Evolutionary conservation across 2,113 vertebrate genomes (phyloP), one percentile per base, ranked within the genome.

Genomic region (Turnix velox): DNA sequence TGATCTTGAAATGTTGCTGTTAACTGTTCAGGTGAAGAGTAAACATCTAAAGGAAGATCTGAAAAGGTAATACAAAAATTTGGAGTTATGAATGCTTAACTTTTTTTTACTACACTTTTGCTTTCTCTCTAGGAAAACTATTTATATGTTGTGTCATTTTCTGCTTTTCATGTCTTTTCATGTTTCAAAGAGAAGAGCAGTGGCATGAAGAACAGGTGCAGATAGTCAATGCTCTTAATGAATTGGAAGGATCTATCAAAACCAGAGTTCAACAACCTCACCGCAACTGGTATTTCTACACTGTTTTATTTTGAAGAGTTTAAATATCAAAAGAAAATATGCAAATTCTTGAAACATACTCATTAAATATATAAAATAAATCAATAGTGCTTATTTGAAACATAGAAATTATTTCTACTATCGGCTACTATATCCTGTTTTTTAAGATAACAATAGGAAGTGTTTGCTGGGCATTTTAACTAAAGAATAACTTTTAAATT

Each of bases 181-280:
- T 93, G 5, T 94, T 95, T 87, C 52, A 81, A 96, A 98, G 98
- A 91, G 97, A 98, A 33, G 65, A 97, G 39, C 93, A 74, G 16
- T 98, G 97, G 97, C 49, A 93, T 52, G 31, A 94, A 6, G 97
- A 98, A 58, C 97, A 98, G 75, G 48, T 97, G 22, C 30, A 96
- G n/a, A 1, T 97, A 5, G 2, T 97, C 58, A 17, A 94, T 35
- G 1, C 16, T 72, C 73, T 98, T 80, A 87, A 13, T 24, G 9
- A 24, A 74, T n/a, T 69, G 18, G 59, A 94, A 24, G 76, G 75
- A 75, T 69, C 97, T 51, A 22, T 43, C 40, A 93, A 87, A 81
- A 68, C 8, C 1, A 9, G 93, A 61, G 15, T 1, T 22, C 31
- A 79, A 73, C 39, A 66, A 12, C 12, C 45, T 96, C 67, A 68